Conservation (phyloP, 2,888 invertebrate genomes). For the Sarcophaga variegata region DNA sequence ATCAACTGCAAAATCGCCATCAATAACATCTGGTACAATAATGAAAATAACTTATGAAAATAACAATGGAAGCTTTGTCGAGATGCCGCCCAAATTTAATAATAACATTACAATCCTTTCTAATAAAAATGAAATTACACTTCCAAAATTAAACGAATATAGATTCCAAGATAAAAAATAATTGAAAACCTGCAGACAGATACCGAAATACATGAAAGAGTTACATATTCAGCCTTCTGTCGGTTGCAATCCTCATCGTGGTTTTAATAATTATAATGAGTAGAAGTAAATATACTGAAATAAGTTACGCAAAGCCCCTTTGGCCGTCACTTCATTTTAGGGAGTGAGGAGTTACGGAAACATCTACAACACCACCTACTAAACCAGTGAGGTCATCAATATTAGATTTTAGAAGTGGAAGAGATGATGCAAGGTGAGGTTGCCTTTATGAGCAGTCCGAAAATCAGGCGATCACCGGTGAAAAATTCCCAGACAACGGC, state of each 20-base stretch:
- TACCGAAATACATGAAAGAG: constrained; percentile 33
- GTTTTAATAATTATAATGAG: constrained; percentile 18
- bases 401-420: too few species aligned
- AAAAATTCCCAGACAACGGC: too few species aligned
- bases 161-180: constrained; percentile 29
- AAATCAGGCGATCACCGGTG: too few species aligned
- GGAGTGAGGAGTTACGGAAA: too few species aligned
- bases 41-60: constrained; percentile 3
- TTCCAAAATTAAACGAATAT: constrained; percentile 41
- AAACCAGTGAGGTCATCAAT: too few species aligned
- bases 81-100: constrained; percentile 18
- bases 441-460: too few species aligned
- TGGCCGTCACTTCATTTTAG: too few species aligned
- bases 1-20: constrained; percentile 36
- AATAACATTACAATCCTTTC: constrained; percentile 33
- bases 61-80: constrained; percentile 1
- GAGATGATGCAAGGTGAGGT: too few species aligned
- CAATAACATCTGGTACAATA: constrained; percentile 44
- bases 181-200: constrained; percentile 23
- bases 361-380: too few species aligned
- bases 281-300: constrained; percentile 25
- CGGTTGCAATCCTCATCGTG: constrained; percentile 22
- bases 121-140: constrained; percentile 28
- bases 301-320: background rate
- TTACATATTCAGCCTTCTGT: constrained; percentile 38